Conservation (phyloP, 1,140 invertebrate genomes). For the Hypsibius dujardini region DNA sequence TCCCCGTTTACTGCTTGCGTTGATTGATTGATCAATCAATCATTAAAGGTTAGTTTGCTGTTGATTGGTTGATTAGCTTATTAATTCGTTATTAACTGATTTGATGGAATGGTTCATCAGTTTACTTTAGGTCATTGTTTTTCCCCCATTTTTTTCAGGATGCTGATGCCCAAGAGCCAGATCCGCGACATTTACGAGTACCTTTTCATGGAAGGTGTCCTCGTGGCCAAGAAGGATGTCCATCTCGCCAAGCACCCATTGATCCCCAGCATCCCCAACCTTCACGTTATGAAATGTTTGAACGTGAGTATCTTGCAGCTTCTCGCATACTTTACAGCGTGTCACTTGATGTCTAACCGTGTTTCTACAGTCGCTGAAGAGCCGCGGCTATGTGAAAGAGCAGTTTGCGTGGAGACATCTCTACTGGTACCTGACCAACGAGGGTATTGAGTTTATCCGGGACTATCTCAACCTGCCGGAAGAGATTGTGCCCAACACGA, state of each 20-base stretch:
- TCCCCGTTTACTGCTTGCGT: no score
- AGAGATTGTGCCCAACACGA: slow-evolving; percentile 91
- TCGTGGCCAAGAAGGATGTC: slow-evolving; percentile 93
- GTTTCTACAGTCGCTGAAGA: slow-evolving; percentile 68
- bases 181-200: slow-evolving; percentile 89
- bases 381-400: slow-evolving; percentile 83
- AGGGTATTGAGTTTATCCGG: slow-evolving; percentile 87
- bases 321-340: not conserved
- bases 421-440: slow-evolving; percentile 98
- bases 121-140: no score
- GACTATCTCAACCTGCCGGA: slow-evolving; percentile 84
- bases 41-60: no score
- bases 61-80: no score
- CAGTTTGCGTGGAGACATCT: slow-evolving; percentile 99
- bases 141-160: slow-evolving; percentile 40
- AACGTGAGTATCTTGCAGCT: slow-evolving; percentile 39
- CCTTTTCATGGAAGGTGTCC: slow-evolving; percentile 89
- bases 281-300: slow-evolving; percentile 95
- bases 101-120: no score
- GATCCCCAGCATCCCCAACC: slow-evolving; percentile 78
- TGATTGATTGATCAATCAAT: no score
- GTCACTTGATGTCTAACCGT: slow-evolving; percentile 20
- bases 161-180: slow-evolving; percentile 99
- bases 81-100: no score
- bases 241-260: slow-evolving; percentile 86